Evolutionary conservation across 2,797 vertebrate genomes (phyloP).

Genomic region (Fundulus diaphanus): DNA sequence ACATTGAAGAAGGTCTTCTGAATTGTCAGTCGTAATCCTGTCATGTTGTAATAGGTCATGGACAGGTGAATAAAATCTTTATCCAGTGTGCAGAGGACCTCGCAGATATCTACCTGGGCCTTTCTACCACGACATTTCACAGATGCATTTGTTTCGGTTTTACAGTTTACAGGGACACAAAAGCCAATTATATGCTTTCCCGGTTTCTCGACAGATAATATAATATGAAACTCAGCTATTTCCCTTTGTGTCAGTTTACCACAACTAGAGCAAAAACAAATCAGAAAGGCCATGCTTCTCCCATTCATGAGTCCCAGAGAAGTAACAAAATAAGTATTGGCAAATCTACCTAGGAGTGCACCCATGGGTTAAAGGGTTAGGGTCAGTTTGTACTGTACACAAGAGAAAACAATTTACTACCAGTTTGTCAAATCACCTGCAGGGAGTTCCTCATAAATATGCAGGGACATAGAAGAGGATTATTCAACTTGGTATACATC

Average conservation of each 20-base stretch:
- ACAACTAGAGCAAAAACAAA: slow-evolving; percentile 11
- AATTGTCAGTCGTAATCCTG: no score
- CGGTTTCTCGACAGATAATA: slow-evolving; percentile 16
- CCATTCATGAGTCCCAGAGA: slow-evolving; percentile 30
- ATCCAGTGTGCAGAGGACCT: no score
- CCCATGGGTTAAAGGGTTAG: background rate
- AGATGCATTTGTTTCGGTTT: background rate
- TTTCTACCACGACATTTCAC: background rate
- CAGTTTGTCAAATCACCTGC: slow-evolving; percentile 8
- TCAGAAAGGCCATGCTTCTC: slow-evolving; percentile 16
- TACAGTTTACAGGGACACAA: slow-evolving; percentile 15
- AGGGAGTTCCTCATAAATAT: background rate
- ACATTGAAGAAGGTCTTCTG: background rate
- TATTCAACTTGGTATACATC: no score
- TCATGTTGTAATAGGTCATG: no score
- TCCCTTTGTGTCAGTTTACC: slow-evolving; percentile 17
- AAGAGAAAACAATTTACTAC: slow-evolving; percentile 18
- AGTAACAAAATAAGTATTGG: slow-evolving; percentile 32
- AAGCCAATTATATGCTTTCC: slow-evolving; percentile 33
- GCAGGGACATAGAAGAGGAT: background rate
- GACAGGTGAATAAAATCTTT: no score
- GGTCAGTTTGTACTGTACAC: background rate
- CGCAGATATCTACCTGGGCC: no score
- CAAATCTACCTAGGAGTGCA: slow-evolving; percentile 14
- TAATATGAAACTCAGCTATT: slow-evolving; percentile 27